Conservation (phyloP, 2,888 invertebrate species). For the Agonopterix arenella region DNA sequence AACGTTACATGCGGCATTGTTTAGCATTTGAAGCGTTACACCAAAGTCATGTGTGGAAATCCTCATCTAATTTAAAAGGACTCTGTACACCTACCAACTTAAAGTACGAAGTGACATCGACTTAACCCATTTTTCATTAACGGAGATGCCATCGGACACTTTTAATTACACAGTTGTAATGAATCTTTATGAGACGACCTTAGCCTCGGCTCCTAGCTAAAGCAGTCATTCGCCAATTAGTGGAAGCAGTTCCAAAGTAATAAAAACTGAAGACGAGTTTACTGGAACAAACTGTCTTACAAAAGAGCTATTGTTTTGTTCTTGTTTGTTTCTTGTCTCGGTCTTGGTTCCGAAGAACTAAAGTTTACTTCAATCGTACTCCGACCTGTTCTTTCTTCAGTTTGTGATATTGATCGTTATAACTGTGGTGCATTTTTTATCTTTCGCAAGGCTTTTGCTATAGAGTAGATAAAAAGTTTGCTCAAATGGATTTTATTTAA, state of each 20-base stretch:
- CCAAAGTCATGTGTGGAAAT: too few relatives aligned
- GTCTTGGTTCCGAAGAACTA: background rate
- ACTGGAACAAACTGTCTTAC: conserved; percentile 10
- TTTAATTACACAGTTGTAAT: conserved; percentile 6
- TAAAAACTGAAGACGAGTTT: conserved; percentile 7
- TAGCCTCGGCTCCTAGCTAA: background rate
- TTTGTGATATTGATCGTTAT: too few relatives aligned
- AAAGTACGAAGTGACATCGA: background rate
- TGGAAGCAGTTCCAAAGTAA: conserved; percentile 9
- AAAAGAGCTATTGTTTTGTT: conserved; percentile 8
- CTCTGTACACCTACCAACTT: too few relatives aligned
- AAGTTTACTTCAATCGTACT: conserved; percentile 5
- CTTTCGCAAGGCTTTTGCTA: too few relatives aligned
- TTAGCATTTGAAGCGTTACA: too few relatives aligned
- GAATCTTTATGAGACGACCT: conserved; percentile 4
- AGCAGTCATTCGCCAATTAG: conserved; percentile 11
- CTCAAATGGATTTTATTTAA: too few relatives aligned
- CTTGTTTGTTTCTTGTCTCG: conserved; percentile 6
- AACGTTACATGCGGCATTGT: too few relatives aligned
- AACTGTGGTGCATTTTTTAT: too few relatives aligned
- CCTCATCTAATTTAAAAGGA: too few relatives aligned
- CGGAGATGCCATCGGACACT: too few relatives aligned
- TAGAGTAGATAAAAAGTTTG: too few relatives aligned
- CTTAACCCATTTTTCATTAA: too few relatives aligned
- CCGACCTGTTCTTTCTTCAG: background rate